Base-by-base conservation (phyloP, 2,797 vertebrate genomes). In the Sebastes paucispinis region DNA sequence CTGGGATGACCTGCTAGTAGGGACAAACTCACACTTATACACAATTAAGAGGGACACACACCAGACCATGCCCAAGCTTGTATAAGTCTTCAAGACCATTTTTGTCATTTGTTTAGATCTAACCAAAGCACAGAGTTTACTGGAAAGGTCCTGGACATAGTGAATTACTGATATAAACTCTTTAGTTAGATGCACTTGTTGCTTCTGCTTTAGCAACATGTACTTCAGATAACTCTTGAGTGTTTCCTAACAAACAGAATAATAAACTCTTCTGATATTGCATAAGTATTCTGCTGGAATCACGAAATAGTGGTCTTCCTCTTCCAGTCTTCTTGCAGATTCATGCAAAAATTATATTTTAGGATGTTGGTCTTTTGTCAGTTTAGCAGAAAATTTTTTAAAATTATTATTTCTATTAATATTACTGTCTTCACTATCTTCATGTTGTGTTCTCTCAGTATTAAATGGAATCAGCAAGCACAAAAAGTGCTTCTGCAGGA, bases 91-190 rank as follows among this genome's bases (percentile, higher is more conserved):
- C 18, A 39, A 80, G 62, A 82, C 67, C 25, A 83, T 85, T 79
- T 91, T 77, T 80, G 50, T 87, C 52, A 84, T 76, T 87, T 90
- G 85, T 92, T 90, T 92, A 55, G 70, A 66, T 63, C 55, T 20
- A 76, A 88, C 66, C 47, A 81, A 87, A 89, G 76, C 82, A 60
- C 82, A 60, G 20, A 69, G 59, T 91, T 92, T 63, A 76, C 80
- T 84, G 89, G 90, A 88, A 91, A 85, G 64, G 12, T 7, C n/a
- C 20, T 57, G 43, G 27, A 79, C 43, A 52, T 20, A 12, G 20
- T 60, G 66, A 79, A 29, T 82, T 81, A 75, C 50, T 70, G 75
- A 77, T 63, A 72, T 89, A 90, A 91, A 91, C 84, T 73, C 43
- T 63, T 52, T 73, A 20, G 65, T 55, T 22, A 24, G 9, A 59